Evolutionary conservation across 1,140 invertebrate species (phyloP), one percentile per base, ranked within the genome.

Genomic region (Drosophila elegans): DNA sequence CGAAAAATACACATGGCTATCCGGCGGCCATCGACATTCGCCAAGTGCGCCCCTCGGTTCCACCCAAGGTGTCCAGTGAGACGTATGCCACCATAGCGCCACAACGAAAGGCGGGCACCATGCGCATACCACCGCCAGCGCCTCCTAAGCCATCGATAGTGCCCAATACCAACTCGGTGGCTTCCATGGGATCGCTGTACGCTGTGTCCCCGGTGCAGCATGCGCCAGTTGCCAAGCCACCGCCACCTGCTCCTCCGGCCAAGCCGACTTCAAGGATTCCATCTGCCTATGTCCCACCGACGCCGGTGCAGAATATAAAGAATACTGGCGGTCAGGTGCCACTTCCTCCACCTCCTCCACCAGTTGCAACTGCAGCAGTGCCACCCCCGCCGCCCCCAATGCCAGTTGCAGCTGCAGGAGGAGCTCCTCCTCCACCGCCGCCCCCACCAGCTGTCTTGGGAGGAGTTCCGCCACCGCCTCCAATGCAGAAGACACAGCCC

Each of bases 101-200:
- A 6, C 83, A 83, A 29, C 46, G 84, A 6, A 86, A 89, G n/a
- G 49, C 51, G 6, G 75, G 66, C 7, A 76, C 79, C 3, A 86
- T 86, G 79, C 75, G 83, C 2, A 34, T 74, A 4, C 27, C 83
- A 3, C 83, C 83, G 4, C 84, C 83, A 12, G 67, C 83, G 0
- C 83, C 83, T 2, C 84, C 83, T n/a, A 89, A 86, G 32, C 83
- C 83, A 41, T 74, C 66, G 1, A 49, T 80, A 54, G 42, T 72
- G 6, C 74, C 83, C 1, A 82, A 36, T 44, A 38, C 69, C 11
- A 51, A 13, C 7, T 38, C 60, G 3, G 54, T 9, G n/a, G 10
- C n/a, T 3, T 67, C 60, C 9, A 42, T 41, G 12, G 48, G 48
- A 16, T 36, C 49, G 4, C 13, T 34, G 32, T 52, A 52, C 21